Evolutionary conservation across 2,113 vertebrate genomes (phyloP).

Genomic region (Scartelaos histophorus): DNA sequence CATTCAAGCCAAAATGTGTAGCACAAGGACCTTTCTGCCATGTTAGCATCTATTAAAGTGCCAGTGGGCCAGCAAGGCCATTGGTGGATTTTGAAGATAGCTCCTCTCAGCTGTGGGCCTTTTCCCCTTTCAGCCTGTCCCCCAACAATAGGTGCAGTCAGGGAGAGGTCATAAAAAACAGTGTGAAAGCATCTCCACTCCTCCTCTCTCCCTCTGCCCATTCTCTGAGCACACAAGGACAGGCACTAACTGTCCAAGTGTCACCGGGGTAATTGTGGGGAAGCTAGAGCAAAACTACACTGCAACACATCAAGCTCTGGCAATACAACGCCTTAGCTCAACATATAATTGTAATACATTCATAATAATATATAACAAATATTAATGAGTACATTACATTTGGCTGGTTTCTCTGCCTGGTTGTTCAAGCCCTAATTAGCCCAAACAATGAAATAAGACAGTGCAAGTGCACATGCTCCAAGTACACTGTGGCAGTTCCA

Average conservation of each 20-base stretch:
- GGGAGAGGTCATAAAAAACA: conserved; percentile 77
- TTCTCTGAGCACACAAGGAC: conserved; percentile 71
- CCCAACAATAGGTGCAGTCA: conserved; percentile 77
- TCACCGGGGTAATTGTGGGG: conserved; percentile 70
- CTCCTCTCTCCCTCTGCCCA: conserved; percentile 73
- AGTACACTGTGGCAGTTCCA: conserved; percentile 48
- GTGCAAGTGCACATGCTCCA: conserved; percentile 27
- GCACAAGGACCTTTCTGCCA: conserved; percentile 17
- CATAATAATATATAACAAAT: no score
- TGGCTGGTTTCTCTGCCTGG: no score
- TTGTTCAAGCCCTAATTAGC: not conserved
- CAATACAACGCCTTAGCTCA: conserved; percentile 32
- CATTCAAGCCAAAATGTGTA: conserved; percentile 42
- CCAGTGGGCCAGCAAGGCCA: conserved; percentile 23
- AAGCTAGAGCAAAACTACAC: conserved; percentile 62
- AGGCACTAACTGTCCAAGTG: conserved; percentile 72
- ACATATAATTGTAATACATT: not conserved
- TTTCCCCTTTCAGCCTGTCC: conserved; percentile 70
- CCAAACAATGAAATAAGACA: not conserved
- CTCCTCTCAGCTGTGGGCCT: conserved; percentile 69
- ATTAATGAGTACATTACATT: no score
- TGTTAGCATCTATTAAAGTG: conserved; percentile 43
- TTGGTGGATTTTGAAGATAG: conserved; percentile 59
- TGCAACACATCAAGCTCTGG: conserved; percentile 57
- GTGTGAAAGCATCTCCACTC: conserved; percentile 76